Conservation (phyloP, 2,888 invertebrate species). For the Carterocephalus palaemon region DNA sequence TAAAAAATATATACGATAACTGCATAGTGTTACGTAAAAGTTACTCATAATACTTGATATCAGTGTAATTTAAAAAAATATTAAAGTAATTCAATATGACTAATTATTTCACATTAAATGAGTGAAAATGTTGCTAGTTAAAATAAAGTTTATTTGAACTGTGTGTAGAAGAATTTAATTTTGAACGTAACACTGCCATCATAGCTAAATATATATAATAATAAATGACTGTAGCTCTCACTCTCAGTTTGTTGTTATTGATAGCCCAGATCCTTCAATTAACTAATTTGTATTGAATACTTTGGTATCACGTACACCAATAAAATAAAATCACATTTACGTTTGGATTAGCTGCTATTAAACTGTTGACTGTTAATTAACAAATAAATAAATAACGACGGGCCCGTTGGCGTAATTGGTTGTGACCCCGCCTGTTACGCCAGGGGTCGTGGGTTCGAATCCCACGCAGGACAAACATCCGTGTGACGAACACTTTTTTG, state of each 20-base stretch:
- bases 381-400: too few species aligned
- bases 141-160: conserved; percentile 15
- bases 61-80: not conserved
- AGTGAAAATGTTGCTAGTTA: conserved; percentile 18
- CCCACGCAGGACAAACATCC: too few species aligned
- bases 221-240: conserved; percentile 29
- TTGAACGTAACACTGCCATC: conserved; percentile 30
- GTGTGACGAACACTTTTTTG: too few species aligned
- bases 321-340: too few species aligned
- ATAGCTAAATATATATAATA: conserved; percentile 26
- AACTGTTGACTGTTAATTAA: too few species aligned
- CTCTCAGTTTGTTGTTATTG: conserved; percentile 1
- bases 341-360: too few species aligned
- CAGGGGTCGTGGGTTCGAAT: too few species aligned
- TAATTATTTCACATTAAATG: not conserved
- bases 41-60: conserved; percentile 6
- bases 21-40: conserved; percentile 3
- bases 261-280: too few species aligned
- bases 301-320: too few species aligned
- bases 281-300: too few species aligned
- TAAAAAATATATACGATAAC: not conserved
- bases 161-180: conserved; percentile 10
- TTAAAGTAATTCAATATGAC: not conserved
- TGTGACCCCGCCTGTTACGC: too few species aligned
- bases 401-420: too few species aligned